Evolutionary conservation across 2,797 vertebrate species (phyloP).

Genomic region (Dendrocincla fuliginosa): DNA sequence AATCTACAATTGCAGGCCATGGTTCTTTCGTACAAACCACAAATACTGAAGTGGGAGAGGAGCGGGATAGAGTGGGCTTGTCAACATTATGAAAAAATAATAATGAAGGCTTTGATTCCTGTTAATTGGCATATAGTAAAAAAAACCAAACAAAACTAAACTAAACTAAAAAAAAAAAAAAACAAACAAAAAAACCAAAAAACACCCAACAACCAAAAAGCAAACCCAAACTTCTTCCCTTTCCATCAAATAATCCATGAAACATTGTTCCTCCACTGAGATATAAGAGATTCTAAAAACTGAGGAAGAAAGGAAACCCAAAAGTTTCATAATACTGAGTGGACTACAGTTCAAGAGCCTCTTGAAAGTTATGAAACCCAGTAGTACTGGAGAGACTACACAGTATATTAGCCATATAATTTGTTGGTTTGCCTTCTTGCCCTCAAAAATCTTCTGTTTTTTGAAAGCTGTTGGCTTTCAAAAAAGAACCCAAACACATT

Average conservation of each 20-base stretch:
- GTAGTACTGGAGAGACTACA: background rate
- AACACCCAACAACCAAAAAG: no score
- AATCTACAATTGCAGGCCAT: background rate
- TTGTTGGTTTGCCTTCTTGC: background rate
- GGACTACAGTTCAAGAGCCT: background rate
- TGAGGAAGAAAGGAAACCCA: accelerated
- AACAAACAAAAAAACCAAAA: no score
- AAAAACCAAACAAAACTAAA: no score
- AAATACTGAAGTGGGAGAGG: background rate
- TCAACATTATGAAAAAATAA: background rate
- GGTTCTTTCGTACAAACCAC: background rate
- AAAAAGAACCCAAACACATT: accelerated
- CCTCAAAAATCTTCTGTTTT: background rate
- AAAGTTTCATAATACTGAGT: background rate
- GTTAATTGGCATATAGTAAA: accelerated
- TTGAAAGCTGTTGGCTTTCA: background rate
- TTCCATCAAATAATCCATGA: background rate
- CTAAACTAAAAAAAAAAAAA: no score
- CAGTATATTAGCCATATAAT: accelerated
- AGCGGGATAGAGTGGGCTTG: background rate
- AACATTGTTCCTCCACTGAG: background rate
- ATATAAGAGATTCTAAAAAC: background rate
- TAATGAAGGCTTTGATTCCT: background rate
- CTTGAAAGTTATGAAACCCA: background rate
- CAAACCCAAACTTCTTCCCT: background rate